Base-by-base conservation (phyloP, 2,888 invertebrate species). In the Macroteleia sp. region DNA sequence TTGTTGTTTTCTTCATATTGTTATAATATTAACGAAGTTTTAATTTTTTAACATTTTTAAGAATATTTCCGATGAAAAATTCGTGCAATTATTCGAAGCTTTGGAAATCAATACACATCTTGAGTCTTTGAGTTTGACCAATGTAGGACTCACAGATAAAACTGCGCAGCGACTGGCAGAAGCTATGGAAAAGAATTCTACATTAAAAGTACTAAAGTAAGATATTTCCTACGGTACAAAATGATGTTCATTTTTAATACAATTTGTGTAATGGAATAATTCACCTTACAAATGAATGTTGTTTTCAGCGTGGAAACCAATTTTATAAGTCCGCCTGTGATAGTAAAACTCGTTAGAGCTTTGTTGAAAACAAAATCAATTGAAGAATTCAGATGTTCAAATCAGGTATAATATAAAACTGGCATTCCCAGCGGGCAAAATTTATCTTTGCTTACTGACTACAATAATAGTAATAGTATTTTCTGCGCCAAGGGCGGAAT, bases 41-140 rank as follows among this genome's bases (percentile, higher is more conserved):
- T 94, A 0, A 93, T 25, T n/a, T n/a, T n/a, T n/a, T n/a, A n/a
- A n/a, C n/a, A n/a, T n/a, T n/a, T n/a, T n/a, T n/a, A n/a, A 99
- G 98, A 98, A 97, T 93, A 96, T 99, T 91, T 97, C 98, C 82
- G 96, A 98, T 91, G 98, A 99, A 92, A 97, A 98, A 91, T 96
- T 99, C 92, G 95, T 96, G 86, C 95, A 95, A 91, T 93, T 99
- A 75, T 97, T 98, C 92, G 95, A 96, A 87, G 97, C 96, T 59
- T 92, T 99, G 87, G 96, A 96, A 89, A 94, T 93, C 81, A 99
- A 99, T 93, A 97, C 97, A 64, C 95, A 97, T 91, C 93, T 99
- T 87, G 97, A 98, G 92, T 96, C 96, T 69, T 93, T 99, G 79
- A 96, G 96, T 85, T 94, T 99, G 90, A 97, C 98, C 85, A 99